Percentiles rank a stretch among this genome's conserved stretches.
These are phyloP conservation scores for Casuarius casuarius DNA, from an alignment of 2,113 vertebrate species.

Conservation along the genomic window DNA sequence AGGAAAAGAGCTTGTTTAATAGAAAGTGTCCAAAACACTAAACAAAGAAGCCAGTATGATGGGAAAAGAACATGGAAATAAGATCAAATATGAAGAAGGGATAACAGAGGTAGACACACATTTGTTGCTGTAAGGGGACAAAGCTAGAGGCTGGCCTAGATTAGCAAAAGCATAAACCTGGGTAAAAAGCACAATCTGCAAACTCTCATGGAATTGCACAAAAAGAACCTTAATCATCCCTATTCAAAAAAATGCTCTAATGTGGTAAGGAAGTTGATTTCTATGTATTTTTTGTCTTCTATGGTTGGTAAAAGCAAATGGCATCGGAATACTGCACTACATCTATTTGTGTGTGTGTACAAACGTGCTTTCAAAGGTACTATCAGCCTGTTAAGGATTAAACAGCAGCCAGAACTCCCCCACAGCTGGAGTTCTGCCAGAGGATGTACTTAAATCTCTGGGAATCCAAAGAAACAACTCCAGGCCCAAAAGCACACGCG, in stretches of 20 bases:
- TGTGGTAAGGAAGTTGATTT: neutral
- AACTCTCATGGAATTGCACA: neutral
- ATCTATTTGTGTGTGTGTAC: neutral
- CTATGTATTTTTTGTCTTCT: neutral
- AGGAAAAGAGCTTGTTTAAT: neutral
- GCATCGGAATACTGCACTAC: neutral
- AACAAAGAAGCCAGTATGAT: neutral
- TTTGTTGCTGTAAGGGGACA: neutral
- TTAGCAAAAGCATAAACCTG: neutral
- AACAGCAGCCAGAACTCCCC: neutral
- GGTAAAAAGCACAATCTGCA: neutral
- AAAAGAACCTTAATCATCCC: neutral
- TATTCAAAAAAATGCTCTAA: neutral
- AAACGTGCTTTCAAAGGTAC: neutral
- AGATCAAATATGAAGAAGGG: neutral
- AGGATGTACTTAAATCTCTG: accelerated
- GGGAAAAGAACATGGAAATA: neutral
- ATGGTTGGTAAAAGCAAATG: neutral
- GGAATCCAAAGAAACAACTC: neutral
- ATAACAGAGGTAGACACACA: neutral
- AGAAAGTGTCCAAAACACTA: neutral
- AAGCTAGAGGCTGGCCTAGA: neutral
- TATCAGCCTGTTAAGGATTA: neutral
- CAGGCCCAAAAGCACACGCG: neutral
- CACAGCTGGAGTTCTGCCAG: neutral